These are phyloP conservation scores for Paracyclopina nana DNA, from an alignment of 1,140 invertebrate genomes.

Conservation along the genomic window DNA sequence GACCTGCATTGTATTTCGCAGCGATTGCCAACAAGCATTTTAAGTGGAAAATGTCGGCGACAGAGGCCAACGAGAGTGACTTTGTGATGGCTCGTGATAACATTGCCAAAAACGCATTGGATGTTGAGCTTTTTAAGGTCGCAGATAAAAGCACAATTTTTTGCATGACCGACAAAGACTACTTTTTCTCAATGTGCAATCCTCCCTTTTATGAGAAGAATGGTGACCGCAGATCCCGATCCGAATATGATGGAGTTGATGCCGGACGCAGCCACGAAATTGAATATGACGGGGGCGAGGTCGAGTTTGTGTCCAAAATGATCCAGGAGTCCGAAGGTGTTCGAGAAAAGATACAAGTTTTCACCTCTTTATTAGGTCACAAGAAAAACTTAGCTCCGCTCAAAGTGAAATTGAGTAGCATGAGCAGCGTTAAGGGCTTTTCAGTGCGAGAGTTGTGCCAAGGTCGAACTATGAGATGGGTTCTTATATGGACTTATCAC, in stretches of 20 bases:
- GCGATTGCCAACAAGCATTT: too few species aligned
- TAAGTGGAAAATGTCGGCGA: too few species aligned
- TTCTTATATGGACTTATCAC: background rate
- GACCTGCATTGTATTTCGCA: too few species aligned
- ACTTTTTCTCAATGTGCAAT: conserved; percentile 5
- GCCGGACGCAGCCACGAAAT: background rate
- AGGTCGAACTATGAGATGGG: background rate
- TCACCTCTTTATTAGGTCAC: background rate
- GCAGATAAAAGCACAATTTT: too few species aligned
- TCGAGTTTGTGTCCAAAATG: background rate
- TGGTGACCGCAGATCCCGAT: background rate
- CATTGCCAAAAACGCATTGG: too few species aligned
- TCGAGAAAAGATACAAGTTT: background rate
- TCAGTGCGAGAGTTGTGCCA: background rate
- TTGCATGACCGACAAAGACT: too few species aligned
- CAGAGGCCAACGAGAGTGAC: too few species aligned
- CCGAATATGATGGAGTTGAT: background rate
- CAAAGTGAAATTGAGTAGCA: background rate
- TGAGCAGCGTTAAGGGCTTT: background rate
- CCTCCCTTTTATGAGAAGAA: background rate
- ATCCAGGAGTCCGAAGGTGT: background rate
- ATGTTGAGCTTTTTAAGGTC: too few species aligned
- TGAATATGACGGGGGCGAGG: background rate
- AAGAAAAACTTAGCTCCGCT: background rate
- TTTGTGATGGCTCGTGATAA: too few species aligned